Evolutionary conservation across 2,113 vertebrate species (phyloP), one percentile per base, ranked within the genome.

Genomic region (Rattus rattus): DNA sequence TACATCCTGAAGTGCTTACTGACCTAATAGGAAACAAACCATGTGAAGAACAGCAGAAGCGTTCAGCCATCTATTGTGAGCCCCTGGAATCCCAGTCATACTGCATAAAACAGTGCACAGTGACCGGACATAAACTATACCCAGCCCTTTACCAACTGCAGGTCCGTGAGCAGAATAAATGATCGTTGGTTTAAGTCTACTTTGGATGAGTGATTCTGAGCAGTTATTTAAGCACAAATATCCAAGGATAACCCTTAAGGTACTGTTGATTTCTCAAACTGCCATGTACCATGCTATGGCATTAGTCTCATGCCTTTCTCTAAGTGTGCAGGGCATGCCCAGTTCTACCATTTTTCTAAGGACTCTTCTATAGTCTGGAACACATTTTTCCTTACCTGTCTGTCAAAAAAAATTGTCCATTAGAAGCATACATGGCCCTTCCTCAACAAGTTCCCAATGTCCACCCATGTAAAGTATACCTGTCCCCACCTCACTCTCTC

Each of bases 261-360:
- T 12, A 5, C 49, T 95, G 10, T 26, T 49, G 90, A 63, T 24
- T 90, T 91, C 33, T 91, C 85, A 90, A 28, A 61, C 14, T 54
- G 52, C 20, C 70, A 59, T 69, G 20, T 12, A 54, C 8, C 1
- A 52, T 24, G 17, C 3, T 8, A 49, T 4, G 3, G 0, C 2
- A 14, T 33, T 14, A 19, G 59, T 86, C 59, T 52, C 84, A 56
- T 11, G 9, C 39, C 39, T 91, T 86, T 92, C 56, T 70, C 79
- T 3, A 26, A 17, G 28, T 90, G 6, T 52, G 26, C 3, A 72
- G 14, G 63, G 63, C 20, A 72, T 16, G 61, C 9, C 19, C 52
- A 80, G 20, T 7, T 94, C 36, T 59, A 63, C 81, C 36, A 9
- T 30, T 43, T 69, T 17, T 72, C n/a, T 47, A 36, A 86, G 26